Evolutionary conservation across 2,888 invertebrate species (phyloP).

Genomic region (Fabriciana adippe): DNA sequence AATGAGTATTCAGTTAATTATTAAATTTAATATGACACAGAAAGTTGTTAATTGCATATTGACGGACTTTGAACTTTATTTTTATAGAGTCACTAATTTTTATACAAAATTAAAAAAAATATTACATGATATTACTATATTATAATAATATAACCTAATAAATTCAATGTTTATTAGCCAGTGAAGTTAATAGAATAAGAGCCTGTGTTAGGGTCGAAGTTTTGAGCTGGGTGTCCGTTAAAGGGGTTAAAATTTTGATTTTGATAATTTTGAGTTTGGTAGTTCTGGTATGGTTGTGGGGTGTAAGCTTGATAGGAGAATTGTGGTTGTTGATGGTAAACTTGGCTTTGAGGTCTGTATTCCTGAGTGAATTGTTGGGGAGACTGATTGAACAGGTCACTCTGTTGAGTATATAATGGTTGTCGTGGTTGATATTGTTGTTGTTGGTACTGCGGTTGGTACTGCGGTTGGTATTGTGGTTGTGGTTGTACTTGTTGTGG

Average conservation of each 20-base stretch:
- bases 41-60: not conserved
- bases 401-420: slow-evolving; percentile 49
- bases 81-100: not conserved
- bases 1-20: slow-evolving; percentile 2
- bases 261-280: slow-evolving; percentile 54
- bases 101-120: not conserved
- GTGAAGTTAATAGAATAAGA: slow-evolving; percentile 90
- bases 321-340: slow-evolving; percentile 71
- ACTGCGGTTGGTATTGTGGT: slow-evolving; percentile 42
- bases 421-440: slow-evolving; percentile 51
- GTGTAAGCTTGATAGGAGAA: slow-evolving; percentile 70
- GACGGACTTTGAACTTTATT: not conserved
- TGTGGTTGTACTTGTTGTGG: slow-evolving; percentile 52
- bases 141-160: slow-evolving; percentile 16
- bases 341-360: slow-evolving; percentile 65
- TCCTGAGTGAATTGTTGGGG: slow-evolving; percentile 66
- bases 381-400: slow-evolving; percentile 57
- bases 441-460: slow-evolving; percentile 42
- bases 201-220: slow-evolving; percentile 87
- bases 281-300: slow-evolving; percentile 56
- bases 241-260: slow-evolving; percentile 76
- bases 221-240: slow-evolving; percentile 87
- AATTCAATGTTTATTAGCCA: slow-evolving; percentile 62
- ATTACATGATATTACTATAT: slow-evolving; percentile 18
- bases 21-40: slow-evolving; percentile 12